Percentiles rank a stretch among this genome's conserved stretches.
Evolutionary conservation across 2,888 invertebrate species (phyloP).

Genomic region (Zelleria hepariella): DNA sequence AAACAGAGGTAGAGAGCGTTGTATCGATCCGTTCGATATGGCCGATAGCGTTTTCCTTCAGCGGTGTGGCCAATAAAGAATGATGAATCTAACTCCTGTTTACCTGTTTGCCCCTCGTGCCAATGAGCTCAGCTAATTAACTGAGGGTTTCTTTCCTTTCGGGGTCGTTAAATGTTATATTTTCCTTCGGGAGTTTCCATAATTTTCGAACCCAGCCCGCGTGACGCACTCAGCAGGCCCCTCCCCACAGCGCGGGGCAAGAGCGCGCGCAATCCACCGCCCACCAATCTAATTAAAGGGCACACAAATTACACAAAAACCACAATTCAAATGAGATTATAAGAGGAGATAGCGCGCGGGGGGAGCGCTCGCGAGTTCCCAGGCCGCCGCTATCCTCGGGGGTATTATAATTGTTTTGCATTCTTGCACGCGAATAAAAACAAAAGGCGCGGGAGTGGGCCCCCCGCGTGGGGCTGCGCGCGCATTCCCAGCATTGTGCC

Average conservation of each 20-base stretch:
- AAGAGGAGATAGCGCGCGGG: slow-evolving; percentile 38
- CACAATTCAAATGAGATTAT: slow-evolving; percentile 47
- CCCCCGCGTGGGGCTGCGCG: slow-evolving; percentile 60
- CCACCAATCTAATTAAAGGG: slow-evolving; percentile 1
- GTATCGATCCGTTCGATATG: too few species aligned
- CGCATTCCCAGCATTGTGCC: slow-evolving; percentile 36
- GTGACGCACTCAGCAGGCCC: too few species aligned
- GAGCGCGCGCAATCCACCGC: neutral
- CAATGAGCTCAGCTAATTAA: too few species aligned
- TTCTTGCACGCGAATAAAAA: slow-evolving; percentile 69
- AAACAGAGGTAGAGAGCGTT: too few species aligned
- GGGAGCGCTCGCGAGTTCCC: slow-evolving; percentile 37
- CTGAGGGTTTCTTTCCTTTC: too few species aligned
- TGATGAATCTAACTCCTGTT: too few species aligned
- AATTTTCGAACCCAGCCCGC: neutral
- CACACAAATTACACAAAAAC: slow-evolving; percentile 24
- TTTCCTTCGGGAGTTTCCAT: neutral
- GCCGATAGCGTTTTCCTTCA: too few species aligned
- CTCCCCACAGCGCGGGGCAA: neutral
- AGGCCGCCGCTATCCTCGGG: slow-evolving; percentile 54
- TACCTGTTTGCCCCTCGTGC: too few species aligned
- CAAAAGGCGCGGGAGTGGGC: slow-evolving; percentile 58
- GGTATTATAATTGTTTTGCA: slow-evolving; percentile 72
- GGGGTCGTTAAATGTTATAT: too few species aligned
- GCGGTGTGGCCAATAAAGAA: too few species aligned